Base-by-base conservation (phyloP, 2,888 invertebrate genomes). In the Diploptera punctata region DNA sequence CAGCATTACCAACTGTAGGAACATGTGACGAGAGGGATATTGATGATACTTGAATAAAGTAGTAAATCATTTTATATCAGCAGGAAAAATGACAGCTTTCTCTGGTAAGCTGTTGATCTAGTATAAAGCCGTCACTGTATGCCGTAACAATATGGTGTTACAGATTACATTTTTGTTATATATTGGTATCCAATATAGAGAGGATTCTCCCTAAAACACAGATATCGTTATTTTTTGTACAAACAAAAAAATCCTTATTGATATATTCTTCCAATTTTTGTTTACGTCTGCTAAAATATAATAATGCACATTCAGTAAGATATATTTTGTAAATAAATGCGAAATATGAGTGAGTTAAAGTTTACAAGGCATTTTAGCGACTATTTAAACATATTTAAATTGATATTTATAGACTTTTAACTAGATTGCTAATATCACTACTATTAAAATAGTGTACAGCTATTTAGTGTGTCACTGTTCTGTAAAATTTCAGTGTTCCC, bases 11-110 rank as follows among this genome's bases (percentile, higher is more conserved):
- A 60, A 62, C 18, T 21, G 33, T 19, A 62, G 31, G 33, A 33
- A 33, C 5, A 38, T 62, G 21, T 62, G 62, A 38, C 19, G 19
- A 62, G 62, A 62, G 38, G n/a, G n/a, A 38, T 38, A 38, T 62
- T 62, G 62, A 62, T 18, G 19, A n/a, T 38, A 38, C 21, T 62
- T 38, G 38, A 18, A 18, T 38, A 62, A 13, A 62, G 38, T 21
- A 43, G 19, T 62, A 62, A 62, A 62, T 62, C 62, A 62, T 13
- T 16, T 19, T 33, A 62, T 38, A 21, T 62, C 62, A 38, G 19
- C 18, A 62, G 43, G 38, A 62, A 62, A 38, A 62, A 62, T 38
- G 62, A 38, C 43, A 38, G 52, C 19, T 52, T 52, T n/a, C 19
- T 5, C 7, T 7, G 21, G 2, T 52, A 52, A 52, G 52, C 52